Evolutionary conservation across 2,797 vertebrate species (phyloP).

Genomic region (Sandelia bainsii): DNA sequence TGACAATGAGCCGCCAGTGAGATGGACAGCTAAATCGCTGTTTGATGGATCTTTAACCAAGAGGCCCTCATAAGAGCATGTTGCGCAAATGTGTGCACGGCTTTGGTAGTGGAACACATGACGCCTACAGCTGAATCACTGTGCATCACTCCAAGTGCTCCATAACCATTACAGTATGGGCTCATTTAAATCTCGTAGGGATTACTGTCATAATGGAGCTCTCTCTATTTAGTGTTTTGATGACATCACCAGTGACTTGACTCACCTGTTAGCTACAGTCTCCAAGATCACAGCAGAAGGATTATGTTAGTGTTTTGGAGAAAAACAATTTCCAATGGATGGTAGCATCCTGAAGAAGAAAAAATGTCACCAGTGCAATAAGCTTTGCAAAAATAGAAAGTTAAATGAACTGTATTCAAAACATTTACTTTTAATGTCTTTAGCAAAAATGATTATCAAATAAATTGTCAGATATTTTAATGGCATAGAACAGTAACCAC

Average conservation of each 20-base stretch:
- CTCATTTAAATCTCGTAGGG: conserved; percentile 66
- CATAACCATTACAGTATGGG: conserved; percentile 66
- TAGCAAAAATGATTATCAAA: too few relatives aligned
- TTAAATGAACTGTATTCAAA: too few relatives aligned
- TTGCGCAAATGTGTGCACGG: neutral
- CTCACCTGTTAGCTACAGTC: neutral
- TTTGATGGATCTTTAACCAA: conserved; percentile 51
- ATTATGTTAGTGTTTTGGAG: neutral
- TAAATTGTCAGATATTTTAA: too few relatives aligned
- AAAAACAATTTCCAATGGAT: neutral
- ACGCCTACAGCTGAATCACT: conserved; percentile 52
- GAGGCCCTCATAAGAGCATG: conserved; percentile 17
- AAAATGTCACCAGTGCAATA: neutral
- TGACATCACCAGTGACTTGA: conserved; percentile 16
- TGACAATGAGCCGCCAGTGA: conserved; percentile 31
- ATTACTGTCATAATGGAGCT: conserved; percentile 62
- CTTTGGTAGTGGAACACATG: conserved; percentile 43
- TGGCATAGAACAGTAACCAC: neutral
- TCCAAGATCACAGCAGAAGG: neutral
- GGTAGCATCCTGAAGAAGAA: neutral
- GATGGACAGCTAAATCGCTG: conserved; percentile 32
- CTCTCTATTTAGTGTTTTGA: conserved; percentile 16
- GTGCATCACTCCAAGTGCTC: conserved; percentile 55
- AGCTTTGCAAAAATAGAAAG: neutral
- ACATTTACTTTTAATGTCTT: too few relatives aligned